These are phyloP conservation scores for Monopterus albus DNA, from an alignment of 2,113 vertebrate species.

Conservation along the genomic window DNA sequence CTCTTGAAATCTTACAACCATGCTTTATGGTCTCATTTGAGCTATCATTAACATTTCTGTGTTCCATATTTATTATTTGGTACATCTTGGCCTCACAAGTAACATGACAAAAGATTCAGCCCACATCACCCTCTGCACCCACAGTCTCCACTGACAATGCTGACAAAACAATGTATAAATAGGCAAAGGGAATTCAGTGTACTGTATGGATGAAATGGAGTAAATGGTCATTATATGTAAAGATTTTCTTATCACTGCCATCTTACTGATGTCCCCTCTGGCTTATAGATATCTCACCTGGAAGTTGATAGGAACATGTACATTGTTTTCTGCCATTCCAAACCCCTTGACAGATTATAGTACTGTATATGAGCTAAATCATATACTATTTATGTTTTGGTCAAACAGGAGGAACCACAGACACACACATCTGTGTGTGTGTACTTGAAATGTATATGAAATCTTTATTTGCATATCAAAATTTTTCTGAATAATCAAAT, in stretches of 20 bases:
- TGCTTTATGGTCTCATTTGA: neutral
- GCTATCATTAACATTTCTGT: slow-evolving; percentile 1
- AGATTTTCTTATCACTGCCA: too few relatives aligned
- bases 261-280: neutral
- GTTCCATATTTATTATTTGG: slow-evolving; percentile 9
- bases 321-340: neutral
- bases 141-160: neutral
- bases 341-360: neutral
- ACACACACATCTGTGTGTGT: neutral
- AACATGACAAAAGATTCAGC: slow-evolving; percentile 4
- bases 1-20: neutral
- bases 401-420: neutral
- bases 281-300: neutral
- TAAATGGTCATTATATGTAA: neutral
- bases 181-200: neutral
- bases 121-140: neutral
- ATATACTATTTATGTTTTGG: neutral
- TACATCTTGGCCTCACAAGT: neutral
- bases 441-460: neutral
- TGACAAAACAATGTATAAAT: neutral
- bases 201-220: neutral
- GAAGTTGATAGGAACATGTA: neutral
- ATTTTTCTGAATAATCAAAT: too few relatives aligned
- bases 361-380: neutral
- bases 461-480: too few relatives aligned